These are phyloP conservation scores for Orthosia gothica DNA, from an alignment of 2,888 invertebrate species.

Conservation along the genomic window DNA sequence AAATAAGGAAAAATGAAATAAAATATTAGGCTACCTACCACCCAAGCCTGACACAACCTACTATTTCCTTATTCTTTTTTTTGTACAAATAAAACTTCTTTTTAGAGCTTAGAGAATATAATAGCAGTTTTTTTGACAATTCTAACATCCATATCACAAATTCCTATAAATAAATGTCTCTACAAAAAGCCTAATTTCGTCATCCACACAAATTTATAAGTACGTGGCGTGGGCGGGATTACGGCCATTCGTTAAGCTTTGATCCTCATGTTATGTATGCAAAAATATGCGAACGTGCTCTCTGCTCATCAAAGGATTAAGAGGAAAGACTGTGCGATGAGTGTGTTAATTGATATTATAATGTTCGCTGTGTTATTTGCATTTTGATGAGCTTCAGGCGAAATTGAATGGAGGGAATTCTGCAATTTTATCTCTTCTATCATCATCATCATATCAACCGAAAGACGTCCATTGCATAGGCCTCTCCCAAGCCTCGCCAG, in stretches of 20 bases:
- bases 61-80: too few species aligned
- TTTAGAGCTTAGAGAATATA: too few species aligned
- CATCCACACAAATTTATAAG: slow-evolving; percentile 26
- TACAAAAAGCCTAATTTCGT: slow-evolving; percentile 19
- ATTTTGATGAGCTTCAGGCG: neutral
- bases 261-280: slow-evolving; percentile 42
- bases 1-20: too few species aligned
- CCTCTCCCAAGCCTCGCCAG: too few species aligned
- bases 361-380: neutral
- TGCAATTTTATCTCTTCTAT: neutral
- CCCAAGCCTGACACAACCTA: too few species aligned
- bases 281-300: slow-evolving; percentile 40
- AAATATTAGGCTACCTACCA: too few species aligned
- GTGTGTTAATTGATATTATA: slow-evolving; percentile 28
- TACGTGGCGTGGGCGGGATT: slow-evolving; percentile 27
- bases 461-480: too few species aligned
- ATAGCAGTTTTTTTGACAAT: neutral
- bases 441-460: too few species aligned
- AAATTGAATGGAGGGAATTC: neutral
- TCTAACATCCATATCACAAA: neutral
- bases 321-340: neutral
- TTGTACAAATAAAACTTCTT: too few species aligned
- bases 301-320: slow-evolving; percentile 29
- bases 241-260: slow-evolving; percentile 28
- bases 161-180: slow-evolving; percentile 17